Conservation (phyloP, 2,113 vertebrate species). For the Prolemur simus region DNA sequence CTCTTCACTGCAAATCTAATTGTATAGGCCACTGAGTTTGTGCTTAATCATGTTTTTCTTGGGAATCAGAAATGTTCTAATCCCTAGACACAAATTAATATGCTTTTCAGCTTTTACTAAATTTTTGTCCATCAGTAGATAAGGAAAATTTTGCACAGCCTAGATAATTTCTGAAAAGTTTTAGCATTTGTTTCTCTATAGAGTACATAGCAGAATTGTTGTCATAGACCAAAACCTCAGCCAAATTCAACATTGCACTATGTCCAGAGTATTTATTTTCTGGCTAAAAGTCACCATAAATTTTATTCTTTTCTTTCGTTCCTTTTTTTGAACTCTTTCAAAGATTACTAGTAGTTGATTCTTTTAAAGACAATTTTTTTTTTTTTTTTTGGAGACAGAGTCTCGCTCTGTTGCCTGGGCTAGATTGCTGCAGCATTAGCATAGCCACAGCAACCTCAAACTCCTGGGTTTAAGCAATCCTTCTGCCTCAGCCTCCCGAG, state of each 20-base stretch:
- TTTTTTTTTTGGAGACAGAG: no score
- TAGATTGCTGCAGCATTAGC: no score
- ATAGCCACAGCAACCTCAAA: no score
- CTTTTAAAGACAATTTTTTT: background rate
- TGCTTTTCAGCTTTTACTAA: background rate
- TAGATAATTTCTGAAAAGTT: background rate
- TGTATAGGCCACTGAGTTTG: background rate
- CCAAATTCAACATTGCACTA: constrained; percentile 15
- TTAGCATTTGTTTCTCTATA: constrained; percentile 33
- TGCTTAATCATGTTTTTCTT: background rate
- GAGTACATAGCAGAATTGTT: background rate
- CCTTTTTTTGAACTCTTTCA: background rate
- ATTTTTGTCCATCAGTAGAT: constrained; percentile 2
- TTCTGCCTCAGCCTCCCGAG: no score
- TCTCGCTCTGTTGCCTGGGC: no score
- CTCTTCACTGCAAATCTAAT: background rate
- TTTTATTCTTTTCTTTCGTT: background rate
- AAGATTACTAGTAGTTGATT: background rate
- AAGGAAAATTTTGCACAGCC: background rate
- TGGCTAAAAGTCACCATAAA: background rate
- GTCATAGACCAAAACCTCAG: background rate
- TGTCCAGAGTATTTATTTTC: constrained; percentile 38
- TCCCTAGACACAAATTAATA: background rate
- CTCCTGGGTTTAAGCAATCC: no score
- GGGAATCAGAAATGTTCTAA: background rate